Base-by-base conservation (phyloP, 2,888 invertebrate genomes). In the Spisula subtruncata region DNA sequence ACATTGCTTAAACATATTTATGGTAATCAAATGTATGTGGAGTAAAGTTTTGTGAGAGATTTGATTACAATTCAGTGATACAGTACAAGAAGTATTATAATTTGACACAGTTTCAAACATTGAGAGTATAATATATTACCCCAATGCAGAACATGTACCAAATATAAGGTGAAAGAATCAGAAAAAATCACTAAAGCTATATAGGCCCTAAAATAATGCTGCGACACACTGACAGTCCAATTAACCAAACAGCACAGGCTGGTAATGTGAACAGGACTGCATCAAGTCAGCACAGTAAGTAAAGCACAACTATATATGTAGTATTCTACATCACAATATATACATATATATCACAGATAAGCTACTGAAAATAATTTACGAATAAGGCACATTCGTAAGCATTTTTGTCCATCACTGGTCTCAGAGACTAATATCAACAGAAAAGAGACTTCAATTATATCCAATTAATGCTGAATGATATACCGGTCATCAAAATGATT, bases 331-430 rank as follows among this genome's bases (percentile, higher is more conserved):
- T 54, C 14, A 56, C 41, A 18, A 56, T 20, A 20, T 56, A 56
- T 56, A 56, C 20, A 56, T 20, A 56, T 56, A 56, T 56, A 56
- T 56, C 56, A 56, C 56, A 56, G 56, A 56, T 56, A 56, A 56
- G 56, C 56, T 56, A 56, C 56, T 56, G 56, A 56, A 56, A 56
- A 56, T 0, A 20, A 56, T 56, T 20, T 18, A 56, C 16, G n/a
- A 18, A 56, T n/a, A 54, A 56, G 56, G 56, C 56, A 56, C 56
- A 14, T 18, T n/a, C 20, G 6, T 56, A 56, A 56, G 6, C 18
- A 18, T 56, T 14, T 10, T 56, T 1, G 20, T 56, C 6, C n/a
- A 20, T 56, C n/a, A 56, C 20, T 18, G 20, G 18, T 56, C 18
- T 54, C 14, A 54, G 14, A 51, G 10, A 6, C 14, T 6, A 18